Conservation (phyloP, 1,140 invertebrate genomes). For the Druon quercuslanigerum region DNA sequence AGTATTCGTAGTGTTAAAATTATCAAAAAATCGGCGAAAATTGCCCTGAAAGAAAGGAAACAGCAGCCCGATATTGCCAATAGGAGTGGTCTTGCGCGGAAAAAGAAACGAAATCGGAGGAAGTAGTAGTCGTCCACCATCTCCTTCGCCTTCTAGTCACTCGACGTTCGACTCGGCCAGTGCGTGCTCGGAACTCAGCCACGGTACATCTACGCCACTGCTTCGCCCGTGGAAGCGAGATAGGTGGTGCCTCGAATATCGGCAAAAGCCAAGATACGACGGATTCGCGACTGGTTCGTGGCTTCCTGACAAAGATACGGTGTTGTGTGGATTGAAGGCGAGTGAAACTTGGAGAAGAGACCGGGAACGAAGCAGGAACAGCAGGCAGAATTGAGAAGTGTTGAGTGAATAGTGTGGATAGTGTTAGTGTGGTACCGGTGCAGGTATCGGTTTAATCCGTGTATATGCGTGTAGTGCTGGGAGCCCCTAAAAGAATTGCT, state of each 20-base stretch:
- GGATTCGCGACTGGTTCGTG: too few relatives aligned
- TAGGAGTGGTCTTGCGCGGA: constrained; percentile 13
- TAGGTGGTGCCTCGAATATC: background rate
- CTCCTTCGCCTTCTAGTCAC: constrained; percentile 27
- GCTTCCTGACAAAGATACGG: background rate
- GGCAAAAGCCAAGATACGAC: background rate
- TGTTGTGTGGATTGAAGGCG: background rate
- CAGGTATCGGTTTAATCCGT: background rate
- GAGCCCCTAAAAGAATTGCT: background rate
- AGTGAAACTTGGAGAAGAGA: background rate
- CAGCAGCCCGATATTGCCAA: background rate
- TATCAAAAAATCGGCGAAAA: background rate
- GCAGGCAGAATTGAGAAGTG: background rate
- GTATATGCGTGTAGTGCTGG: background rate
- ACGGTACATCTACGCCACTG: background rate
- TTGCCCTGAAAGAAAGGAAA: background rate
- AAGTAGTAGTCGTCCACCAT: constrained; percentile 18
- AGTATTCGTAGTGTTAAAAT: constrained; percentile 26
- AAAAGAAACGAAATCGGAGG: constrained; percentile 21
- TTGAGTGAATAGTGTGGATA: background rate
- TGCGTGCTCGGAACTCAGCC: constrained; percentile 18
- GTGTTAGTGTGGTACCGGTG: constrained; percentile 2
- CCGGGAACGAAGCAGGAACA: background rate
- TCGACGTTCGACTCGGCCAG: constrained; percentile 16
- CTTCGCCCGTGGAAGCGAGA: background rate